Percentiles rank a stretch among this genome's conserved stretches.
These are phyloP conservation scores for Drosophila meridiana DNA, from an alignment of 2,888 invertebrate genomes.

Conservation along the genomic window DNA sequence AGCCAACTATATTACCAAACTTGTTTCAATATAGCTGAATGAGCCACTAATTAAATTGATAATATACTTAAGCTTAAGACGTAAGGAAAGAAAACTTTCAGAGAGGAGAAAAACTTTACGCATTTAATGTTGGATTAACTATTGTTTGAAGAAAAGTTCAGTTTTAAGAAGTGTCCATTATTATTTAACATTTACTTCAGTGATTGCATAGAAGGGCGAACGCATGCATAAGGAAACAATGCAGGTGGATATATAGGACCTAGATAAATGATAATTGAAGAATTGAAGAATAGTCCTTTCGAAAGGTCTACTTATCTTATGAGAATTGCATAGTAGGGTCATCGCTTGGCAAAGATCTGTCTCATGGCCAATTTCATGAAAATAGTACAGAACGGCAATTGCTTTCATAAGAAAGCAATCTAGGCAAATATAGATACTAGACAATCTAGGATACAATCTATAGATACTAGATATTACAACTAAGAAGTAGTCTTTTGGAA, in stretches of 20 bases:
- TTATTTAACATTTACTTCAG: neutral
- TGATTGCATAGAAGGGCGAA: neutral
- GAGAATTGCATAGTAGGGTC: no score
- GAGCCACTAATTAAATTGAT: slow-evolving; percentile 28
- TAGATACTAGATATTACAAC: no score
- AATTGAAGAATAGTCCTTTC: no score
- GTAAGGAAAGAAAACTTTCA: neutral
- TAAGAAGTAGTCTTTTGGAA: no score
- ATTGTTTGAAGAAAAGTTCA: no score
- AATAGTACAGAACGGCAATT: no score
- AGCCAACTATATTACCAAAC: slow-evolving; percentile 20
- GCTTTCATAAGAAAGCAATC: no score
- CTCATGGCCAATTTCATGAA: no score
- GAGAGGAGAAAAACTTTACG: neutral
- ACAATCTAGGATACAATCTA: no score
- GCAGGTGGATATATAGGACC: neutral
- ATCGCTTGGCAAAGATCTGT: no score
- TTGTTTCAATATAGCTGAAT: slow-evolving; percentile 9
- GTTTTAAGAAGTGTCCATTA: neutral
- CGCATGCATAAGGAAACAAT: neutral
- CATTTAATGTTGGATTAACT: neutral
- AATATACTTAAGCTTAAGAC: neutral
- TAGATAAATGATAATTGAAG: neutral
- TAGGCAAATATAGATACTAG: no score
- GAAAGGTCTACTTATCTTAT: no score